Conservation (phyloP, 2,797 vertebrate genomes). For the Gadopsis marmoratus region DNA sequence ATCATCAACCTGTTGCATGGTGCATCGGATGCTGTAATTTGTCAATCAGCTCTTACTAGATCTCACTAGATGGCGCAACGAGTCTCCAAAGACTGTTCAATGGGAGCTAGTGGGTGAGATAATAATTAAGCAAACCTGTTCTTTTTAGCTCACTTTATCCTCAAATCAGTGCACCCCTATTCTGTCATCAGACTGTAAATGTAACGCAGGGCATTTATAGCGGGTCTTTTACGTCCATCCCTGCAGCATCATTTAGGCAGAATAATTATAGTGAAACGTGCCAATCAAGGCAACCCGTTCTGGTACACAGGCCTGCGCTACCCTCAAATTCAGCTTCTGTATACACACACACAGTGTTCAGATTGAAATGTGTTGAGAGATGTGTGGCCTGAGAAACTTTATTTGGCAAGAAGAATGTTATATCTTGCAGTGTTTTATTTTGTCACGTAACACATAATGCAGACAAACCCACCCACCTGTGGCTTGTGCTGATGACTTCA, state of each 20-base stretch:
- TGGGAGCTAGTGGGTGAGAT: neutral
- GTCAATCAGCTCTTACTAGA: neutral
- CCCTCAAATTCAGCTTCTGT: slow-evolving; percentile 27
- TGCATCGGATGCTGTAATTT: neutral
- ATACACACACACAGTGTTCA: slow-evolving; percentile 7
- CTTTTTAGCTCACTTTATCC: slow-evolving; percentile 25
- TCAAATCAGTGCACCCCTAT: neutral
- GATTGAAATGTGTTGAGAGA: slow-evolving; percentile 34
- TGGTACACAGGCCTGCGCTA: slow-evolving; percentile 29
- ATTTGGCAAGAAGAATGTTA: slow-evolving; percentile 26
- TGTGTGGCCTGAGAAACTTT: slow-evolving; percentile 21
- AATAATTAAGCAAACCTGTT: slow-evolving; percentile 12
- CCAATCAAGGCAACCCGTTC: slow-evolving; percentile 44
- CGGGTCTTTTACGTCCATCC: slow-evolving; percentile 3
- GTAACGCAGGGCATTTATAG: slow-evolving; percentile 14
- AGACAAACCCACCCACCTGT: slow-evolving; percentile 8
- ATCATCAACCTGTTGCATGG: slow-evolving; percentile 54
- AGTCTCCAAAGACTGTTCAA: slow-evolving; percentile 2
- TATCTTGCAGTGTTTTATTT: slow-evolving; percentile 14
- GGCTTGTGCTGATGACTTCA: slow-evolving; percentile 42
- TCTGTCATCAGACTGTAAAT: slow-evolving; percentile 19
- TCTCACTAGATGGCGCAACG: slow-evolving; percentile 68
- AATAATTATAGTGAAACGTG: slow-evolving; percentile 65
- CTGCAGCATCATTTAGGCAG: slow-evolving; percentile 42
- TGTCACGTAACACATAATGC: slow-evolving; percentile 3